A percentile compares a stretch with the other conserved stretches of the same genome.
Evolutionary conservation across 2,113 vertebrate genomes (phyloP).

Genomic region (Zapus hudsonius): DNA sequence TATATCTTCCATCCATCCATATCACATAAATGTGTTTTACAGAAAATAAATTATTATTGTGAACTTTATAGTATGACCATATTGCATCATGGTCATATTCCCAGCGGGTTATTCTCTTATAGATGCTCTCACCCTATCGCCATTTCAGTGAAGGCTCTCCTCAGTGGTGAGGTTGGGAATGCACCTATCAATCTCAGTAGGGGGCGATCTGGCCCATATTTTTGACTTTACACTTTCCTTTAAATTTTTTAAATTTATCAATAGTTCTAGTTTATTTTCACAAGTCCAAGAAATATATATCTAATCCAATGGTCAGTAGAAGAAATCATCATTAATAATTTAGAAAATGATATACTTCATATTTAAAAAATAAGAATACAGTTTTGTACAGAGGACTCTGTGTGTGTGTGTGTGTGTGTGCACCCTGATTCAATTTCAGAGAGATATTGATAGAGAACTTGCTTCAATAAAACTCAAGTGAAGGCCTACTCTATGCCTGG

Average conservation of each 20-base stretch:
- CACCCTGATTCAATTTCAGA: conserved; percentile 24
- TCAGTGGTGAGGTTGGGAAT: too few relatives aligned
- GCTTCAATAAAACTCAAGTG: conserved; percentile 35
- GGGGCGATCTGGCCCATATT: conserved; percentile 21
- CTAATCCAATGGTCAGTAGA: conserved; percentile 43
- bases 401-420: neutral
- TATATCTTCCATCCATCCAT: too few relatives aligned
- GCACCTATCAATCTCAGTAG: too few relatives aligned
- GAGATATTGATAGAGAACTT: conserved; percentile 28
- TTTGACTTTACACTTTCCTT: conserved; percentile 71
- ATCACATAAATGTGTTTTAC: too few relatives aligned
- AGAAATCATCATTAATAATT: conserved; percentile 33
- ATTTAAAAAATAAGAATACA: conserved; percentile 40
- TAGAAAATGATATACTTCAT: conserved; percentile 45
- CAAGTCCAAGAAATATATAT: neutral
- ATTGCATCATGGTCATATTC: too few relatives aligned
- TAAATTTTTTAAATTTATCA: conserved; percentile 19
- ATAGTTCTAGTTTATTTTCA: conserved; percentile 43
- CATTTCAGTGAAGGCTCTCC: too few relatives aligned
- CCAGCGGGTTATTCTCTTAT: too few relatives aligned
- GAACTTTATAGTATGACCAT: too few relatives aligned
- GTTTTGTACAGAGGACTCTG: neutral
- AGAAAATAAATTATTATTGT: too few relatives aligned
- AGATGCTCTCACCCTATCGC: too few relatives aligned
- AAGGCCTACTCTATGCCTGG: neutral